Percentiles rank a stretch among this genome's conserved stretches.
Evolutionary conservation across 2,797 vertebrate genomes (phyloP).

Genomic region (Gymnoscopelus braueri): DNA sequence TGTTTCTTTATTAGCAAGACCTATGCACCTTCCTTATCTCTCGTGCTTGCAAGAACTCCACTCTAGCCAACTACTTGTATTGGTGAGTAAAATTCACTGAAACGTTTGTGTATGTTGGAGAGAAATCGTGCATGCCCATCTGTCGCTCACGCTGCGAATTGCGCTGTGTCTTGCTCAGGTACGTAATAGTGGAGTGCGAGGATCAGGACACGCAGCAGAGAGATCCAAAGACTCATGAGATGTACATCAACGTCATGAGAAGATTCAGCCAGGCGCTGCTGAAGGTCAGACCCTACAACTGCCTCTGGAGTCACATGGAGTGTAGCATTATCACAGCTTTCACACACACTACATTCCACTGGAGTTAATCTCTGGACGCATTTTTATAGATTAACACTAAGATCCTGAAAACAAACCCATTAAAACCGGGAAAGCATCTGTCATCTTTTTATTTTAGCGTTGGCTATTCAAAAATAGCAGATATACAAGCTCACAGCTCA

Average conservation of each 20-base stretch:
- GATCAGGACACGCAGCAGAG: constrained; percentile 97
- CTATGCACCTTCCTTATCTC: constrained; percentile 98
- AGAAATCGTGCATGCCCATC: neutral
- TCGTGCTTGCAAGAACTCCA: constrained; percentile 97
- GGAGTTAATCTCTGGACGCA: too few relatives aligned
- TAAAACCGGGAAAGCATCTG: too few relatives aligned
- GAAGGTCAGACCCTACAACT: constrained; percentile 81
- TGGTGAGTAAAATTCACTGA: constrained; percentile 82
- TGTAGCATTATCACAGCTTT: too few relatives aligned
- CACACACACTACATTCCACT: too few relatives aligned
- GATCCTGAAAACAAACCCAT: too few relatives aligned
- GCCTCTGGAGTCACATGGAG: too few relatives aligned
- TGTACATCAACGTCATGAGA: constrained; percentile 98
- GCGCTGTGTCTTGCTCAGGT: constrained; percentile 79
- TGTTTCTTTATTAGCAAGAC: constrained; percentile 85
- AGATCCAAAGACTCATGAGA: constrained; percentile 96
- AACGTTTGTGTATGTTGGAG: neutral
- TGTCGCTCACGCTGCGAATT: neutral
- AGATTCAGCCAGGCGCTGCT: constrained; percentile 96
- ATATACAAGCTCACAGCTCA: too few relatives aligned
- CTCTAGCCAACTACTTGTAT: constrained; percentile 96
- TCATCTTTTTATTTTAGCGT: too few relatives aligned
- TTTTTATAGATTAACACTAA: too few relatives aligned
- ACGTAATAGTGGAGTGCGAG: constrained; percentile 98
- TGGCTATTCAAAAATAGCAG: too few relatives aligned